Evolutionary conservation across 35 echinoderm and acorn worm species (phyloP), one percentile per base, ranked within the genome.

Genomic region (Anneissia japonica): DNA sequence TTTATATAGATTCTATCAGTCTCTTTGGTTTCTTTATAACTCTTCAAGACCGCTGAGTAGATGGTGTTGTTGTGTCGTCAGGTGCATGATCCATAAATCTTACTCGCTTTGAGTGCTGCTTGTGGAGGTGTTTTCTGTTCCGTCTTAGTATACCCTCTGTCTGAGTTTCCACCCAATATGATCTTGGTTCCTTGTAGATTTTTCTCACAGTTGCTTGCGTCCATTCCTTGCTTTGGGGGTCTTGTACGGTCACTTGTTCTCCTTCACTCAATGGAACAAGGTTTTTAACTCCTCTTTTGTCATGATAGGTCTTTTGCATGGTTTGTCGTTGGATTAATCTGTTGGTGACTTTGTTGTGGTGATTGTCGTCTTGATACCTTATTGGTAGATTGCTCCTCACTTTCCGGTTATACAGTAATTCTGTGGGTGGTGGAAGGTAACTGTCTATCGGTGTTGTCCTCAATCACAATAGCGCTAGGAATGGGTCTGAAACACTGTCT

Each of bases 361-460:
- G 43, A 17, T 17, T 55, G n/a, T n/a, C n/a, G n/a, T 43, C 4
- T 77, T 34, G 86, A 43, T 13, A 76, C 32, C 14, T 51, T 34
- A 39, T 0, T 5, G 81, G 35, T 43, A 39, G 13, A 37, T 82
- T 32, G 31, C 40, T 43, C 46, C 43, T 32, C 9, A 39, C 32
- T 11, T 17, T 21, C 32, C 35, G 6, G 4, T 51, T 32, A 12
- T 37, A 37, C 46, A 82, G 31, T 51, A 82, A 0, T 51, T 82
- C 36, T 38, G 32, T 84, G 0, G 73, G 73, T 23, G 43, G 21
- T 16, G 77, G 3, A 21, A 82, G 35, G 5, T 56, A 17, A 21
- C 81, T 32, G 76, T 74, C 37, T 30, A 88, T 35, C 7, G 86
- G 35, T 3, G 86, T 74, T 4, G 40, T 43, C 14, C 40, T 88